Percentiles rank a stretch among this genome's conserved stretches.
Evolutionary conservation across 2,113 vertebrate species (phyloP).

Genomic region (Mastomys coucha): DNA sequence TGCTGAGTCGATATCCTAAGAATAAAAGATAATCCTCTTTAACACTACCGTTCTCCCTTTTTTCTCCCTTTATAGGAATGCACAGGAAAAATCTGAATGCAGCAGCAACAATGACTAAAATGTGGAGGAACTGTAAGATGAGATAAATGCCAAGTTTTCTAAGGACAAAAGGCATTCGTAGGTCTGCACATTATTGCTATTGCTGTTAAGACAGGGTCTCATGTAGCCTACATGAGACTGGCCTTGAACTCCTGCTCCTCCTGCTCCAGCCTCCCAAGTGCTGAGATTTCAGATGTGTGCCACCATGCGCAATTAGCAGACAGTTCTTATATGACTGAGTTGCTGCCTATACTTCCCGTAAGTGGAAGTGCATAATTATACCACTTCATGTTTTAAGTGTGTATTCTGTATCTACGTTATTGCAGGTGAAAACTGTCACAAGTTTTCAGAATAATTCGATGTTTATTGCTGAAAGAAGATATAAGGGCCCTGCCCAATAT

Average conservation of each 20-base stretch:
- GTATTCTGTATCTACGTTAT: not conserved
- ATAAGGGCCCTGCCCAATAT: not conserved
- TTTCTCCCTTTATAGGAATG: not conserved
- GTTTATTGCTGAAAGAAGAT: slow-evolving; percentile 8
- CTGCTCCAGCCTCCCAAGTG: too few relatives aligned
- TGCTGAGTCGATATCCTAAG: not conserved
- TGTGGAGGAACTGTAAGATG: not conserved
- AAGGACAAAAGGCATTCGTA: not conserved
- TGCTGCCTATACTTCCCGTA: not conserved
- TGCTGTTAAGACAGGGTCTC: not conserved
- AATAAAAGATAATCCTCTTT: not conserved
- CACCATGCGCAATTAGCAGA: not conserved
- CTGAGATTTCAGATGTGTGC: not conserved
- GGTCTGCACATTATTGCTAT: not conserved
- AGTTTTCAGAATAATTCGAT: not conserved
- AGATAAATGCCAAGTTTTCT: not conserved
- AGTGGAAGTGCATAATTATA: not conserved
- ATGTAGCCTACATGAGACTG: not conserved
- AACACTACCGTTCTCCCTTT: not conserved
- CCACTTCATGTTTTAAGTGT: not conserved
- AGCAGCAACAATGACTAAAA: not conserved
- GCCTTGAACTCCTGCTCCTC: not conserved
- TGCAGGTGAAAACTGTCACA: not conserved
- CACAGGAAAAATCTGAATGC: not conserved
- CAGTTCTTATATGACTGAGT: not conserved